A percentile compares a stretch with the other conserved stretches of the same genome.
Evolutionary conservation across 2,113 vertebrate species (phyloP).

Genomic region (Trochalopteron elliotii): DNA sequence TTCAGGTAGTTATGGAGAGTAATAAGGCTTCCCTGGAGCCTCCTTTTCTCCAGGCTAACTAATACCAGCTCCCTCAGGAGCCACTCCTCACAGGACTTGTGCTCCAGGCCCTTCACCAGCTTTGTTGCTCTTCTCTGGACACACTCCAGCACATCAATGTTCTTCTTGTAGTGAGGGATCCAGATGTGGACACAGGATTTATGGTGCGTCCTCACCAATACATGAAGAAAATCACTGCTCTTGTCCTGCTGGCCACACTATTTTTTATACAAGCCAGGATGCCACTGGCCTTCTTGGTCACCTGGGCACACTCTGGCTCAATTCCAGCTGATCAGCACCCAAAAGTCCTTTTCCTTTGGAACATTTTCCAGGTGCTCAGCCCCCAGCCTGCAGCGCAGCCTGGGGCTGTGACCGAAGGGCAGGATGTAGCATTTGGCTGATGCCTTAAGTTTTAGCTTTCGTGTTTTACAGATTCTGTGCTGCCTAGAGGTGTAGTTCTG

Average conservation of each 20-base stretch:
- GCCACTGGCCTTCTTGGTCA: background rate
- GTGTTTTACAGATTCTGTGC: background rate
- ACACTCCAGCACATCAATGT: fast-evolving
- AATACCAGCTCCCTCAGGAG: background rate
- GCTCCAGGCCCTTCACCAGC: background rate
- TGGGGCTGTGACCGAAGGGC: background rate
- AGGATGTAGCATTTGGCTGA: too few species aligned
- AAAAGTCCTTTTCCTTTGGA: background rate
- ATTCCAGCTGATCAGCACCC: fast-evolving
- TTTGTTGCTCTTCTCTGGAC: background rate
- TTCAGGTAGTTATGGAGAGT: background rate
- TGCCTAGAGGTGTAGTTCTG: background rate
- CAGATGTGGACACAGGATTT: background rate
- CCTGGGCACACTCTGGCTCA: background rate
- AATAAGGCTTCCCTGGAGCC: background rate
- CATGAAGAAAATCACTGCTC: background rate
- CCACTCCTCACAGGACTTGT: fast-evolving
- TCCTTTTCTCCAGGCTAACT: background rate
- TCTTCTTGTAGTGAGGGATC: background rate
- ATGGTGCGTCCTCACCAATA: background rate
- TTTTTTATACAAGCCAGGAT: background rate
- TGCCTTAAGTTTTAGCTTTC: background rate
- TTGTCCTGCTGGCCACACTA: fast-evolving
- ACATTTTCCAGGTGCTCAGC: background rate
- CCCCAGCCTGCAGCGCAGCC: fast-evolving